phyloP scores from a whole-genome alignment of 2,888 invertebrate genomes.

The Sinohyriopsis cumingii region DNA sequence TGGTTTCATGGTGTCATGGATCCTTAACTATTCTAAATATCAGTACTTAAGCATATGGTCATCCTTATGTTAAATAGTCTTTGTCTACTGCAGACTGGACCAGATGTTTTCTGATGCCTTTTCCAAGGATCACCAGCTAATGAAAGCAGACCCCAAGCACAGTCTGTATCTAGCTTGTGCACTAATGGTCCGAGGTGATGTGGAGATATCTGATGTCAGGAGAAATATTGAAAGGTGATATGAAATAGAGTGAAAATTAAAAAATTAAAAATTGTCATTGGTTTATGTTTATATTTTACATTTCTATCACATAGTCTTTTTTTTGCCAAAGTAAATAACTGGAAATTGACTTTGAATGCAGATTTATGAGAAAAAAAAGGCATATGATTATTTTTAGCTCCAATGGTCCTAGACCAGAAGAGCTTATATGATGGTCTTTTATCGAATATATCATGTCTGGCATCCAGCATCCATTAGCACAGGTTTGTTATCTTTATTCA shows the following conservation, averaged over 20 bases:
- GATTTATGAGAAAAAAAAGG: not conserved
- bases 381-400: not conserved
- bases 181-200: conserved; percentile 71
- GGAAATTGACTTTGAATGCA: not conserved
- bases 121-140: conserved; percentile 69
- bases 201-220: conserved; percentile 71
- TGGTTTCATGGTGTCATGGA: no score
- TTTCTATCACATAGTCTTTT: not conserved
- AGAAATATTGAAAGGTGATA: conserved; percentile 71
- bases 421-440: no score
- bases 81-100: conserved; percentile 63
- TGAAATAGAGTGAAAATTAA: not conserved
- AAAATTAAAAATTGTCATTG: not conserved
- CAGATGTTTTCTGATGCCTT: conserved; percentile 73
- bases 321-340: not conserved
- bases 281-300: not conserved
- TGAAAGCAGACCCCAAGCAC: conserved; percentile 68
- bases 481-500: no score
- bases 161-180: conserved; percentile 72
- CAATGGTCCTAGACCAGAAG: no score
- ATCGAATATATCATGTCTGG: no score
- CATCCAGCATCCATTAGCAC: no score
- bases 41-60: no score
- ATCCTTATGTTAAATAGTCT: no score
- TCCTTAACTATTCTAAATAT: no score